Conservation (phyloP, 1,140 invertebrate species). For the Aplysia californica region DNA sequence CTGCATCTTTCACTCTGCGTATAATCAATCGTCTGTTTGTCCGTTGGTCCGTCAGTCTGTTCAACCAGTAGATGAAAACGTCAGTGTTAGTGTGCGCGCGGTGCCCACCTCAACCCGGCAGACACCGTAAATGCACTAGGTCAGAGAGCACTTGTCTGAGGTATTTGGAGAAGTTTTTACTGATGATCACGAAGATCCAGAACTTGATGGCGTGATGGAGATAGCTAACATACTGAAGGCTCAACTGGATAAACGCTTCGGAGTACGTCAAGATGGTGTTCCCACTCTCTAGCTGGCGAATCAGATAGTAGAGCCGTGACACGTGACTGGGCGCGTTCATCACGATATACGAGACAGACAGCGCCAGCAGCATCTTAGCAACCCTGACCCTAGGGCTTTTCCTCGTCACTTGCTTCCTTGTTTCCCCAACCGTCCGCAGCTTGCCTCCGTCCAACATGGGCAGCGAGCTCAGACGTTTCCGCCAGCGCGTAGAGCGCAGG, state of each 20-base stretch:
- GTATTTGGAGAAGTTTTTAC: constrained; percentile 37
- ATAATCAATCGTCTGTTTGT: too few relatives aligned
- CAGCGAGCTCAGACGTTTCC: constrained; percentile 19
- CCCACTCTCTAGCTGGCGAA: neutral
- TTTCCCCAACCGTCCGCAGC: constrained; percentile 7
- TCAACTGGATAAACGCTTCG: constrained; percentile 32
- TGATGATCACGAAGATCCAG: constrained; percentile 43
- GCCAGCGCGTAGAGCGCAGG: constrained; percentile 21
- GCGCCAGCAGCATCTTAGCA: constrained; percentile 46
- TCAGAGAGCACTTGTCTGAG: neutral
- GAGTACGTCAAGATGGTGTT: neutral
- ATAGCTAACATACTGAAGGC: constrained; percentile 41
- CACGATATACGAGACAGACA: constrained; percentile 41
- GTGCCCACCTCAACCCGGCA: too few relatives aligned
- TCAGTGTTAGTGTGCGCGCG: too few relatives aligned
- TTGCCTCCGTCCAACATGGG: constrained; percentile 17
- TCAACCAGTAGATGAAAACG: too few relatives aligned
- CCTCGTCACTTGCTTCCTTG: neutral
- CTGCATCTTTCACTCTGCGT: too few relatives aligned
- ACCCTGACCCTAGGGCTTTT: constrained; percentile 44
- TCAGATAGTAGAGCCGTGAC: constrained; percentile 33
- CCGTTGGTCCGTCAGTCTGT: too few relatives aligned
- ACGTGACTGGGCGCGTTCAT: constrained; percentile 48
- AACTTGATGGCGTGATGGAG: constrained; percentile 44
- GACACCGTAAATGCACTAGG: too few relatives aligned